A percentile compares a stretch with the other conserved stretches of the same genome.
phyloP scores from a whole-genome alignment of 2,888 invertebrate genomes.

The Eudasyphora cyanicolor region DNA sequence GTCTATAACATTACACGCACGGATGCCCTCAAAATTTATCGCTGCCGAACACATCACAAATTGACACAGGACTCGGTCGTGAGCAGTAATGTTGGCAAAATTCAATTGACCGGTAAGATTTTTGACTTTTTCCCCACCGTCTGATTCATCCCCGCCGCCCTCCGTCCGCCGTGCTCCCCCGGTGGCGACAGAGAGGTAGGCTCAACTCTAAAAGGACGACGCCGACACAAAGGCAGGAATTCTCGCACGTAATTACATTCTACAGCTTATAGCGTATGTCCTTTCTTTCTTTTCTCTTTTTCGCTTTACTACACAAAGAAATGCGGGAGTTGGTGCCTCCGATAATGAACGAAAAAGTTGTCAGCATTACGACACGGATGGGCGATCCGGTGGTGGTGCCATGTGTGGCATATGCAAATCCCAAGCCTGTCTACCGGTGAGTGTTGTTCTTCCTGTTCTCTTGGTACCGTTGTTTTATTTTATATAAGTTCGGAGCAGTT shows the following conservation, averaged over 20 bases:
- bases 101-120: slow-evolving; percentile 82
- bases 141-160: neutral
- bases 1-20: slow-evolving; percentile 82
- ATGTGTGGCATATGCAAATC: slow-evolving; percentile 84
- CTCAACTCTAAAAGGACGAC: slow-evolving; percentile 37
- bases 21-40: slow-evolving; percentile 82
- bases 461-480: neutral
- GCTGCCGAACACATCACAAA: slow-evolving; percentile 83
- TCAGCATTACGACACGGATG: slow-evolving; percentile 80
- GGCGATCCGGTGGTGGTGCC: slow-evolving; percentile 83
- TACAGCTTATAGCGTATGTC: neutral
- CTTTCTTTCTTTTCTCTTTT: neutral
- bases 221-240: slow-evolving; percentile 31
- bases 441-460: slow-evolving; percentile 43
- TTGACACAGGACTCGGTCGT: slow-evolving; percentile 83
- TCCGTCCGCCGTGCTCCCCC: neutral
- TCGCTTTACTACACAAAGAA: slow-evolving; percentile 75
- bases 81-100: slow-evolving; percentile 82
- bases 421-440: slow-evolving; percentile 83
- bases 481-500: slow-evolving; percentile 13
- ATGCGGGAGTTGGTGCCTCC: slow-evolving; percentile 82
- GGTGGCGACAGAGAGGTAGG: neutral
- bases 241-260: slow-evolving; percentile 33
- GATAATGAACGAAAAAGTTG: slow-evolving; percentile 82
- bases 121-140: neutral